A percentile compares a stretch with the other conserved stretches of the same genome.
These are phyloP conservation scores for Menura novaehollandiae DNA, from an alignment of 2,113 vertebrate species.

Conservation along the genomic window DNA sequence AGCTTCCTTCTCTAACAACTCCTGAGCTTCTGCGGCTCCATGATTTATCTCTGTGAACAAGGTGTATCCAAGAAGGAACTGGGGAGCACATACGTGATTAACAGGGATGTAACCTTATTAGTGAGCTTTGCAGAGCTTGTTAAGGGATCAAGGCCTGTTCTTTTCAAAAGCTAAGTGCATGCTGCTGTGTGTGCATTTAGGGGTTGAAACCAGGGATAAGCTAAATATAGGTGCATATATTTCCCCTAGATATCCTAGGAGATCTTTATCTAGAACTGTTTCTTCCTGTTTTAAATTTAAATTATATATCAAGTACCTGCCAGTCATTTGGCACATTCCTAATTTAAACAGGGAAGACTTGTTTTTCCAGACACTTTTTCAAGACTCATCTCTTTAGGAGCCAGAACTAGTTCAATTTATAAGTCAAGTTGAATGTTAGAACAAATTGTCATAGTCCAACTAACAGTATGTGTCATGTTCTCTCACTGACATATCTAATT, in stretches of 20 bases:
- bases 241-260: slow-evolving; percentile 48
- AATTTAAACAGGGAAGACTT: slow-evolving; percentile 64
- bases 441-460: not conserved
- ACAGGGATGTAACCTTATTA: not conserved
- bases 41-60: not conserved
- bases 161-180: slow-evolving; percentile 6
- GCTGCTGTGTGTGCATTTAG: slow-evolving; percentile 20
- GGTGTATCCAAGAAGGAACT: not conserved
- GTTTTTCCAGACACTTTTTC: slow-evolving; percentile 68
- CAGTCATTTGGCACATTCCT: slow-evolving; percentile 65
- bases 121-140: not conserved
- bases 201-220: slow-evolving; percentile 42
- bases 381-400: slow-evolving; percentile 65
- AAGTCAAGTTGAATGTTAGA: slow-evolving; percentile 20
- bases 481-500: not conserved
- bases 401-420: slow-evolving; percentile 57
- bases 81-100: not conserved
- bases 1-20: not conserved
- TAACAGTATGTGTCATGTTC: not conserved
- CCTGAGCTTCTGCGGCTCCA: not conserved
- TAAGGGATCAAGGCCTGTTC: slow-evolving; percentile 30
- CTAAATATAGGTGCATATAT: slow-evolving; percentile 63
- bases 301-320: slow-evolving; percentile 59
- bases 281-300: slow-evolving; percentile 69
- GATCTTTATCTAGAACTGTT: slow-evolving; percentile 59